Conservation (phyloP, 2,113 vertebrate genomes). For the Crotophaga sulcirostris region DNA sequence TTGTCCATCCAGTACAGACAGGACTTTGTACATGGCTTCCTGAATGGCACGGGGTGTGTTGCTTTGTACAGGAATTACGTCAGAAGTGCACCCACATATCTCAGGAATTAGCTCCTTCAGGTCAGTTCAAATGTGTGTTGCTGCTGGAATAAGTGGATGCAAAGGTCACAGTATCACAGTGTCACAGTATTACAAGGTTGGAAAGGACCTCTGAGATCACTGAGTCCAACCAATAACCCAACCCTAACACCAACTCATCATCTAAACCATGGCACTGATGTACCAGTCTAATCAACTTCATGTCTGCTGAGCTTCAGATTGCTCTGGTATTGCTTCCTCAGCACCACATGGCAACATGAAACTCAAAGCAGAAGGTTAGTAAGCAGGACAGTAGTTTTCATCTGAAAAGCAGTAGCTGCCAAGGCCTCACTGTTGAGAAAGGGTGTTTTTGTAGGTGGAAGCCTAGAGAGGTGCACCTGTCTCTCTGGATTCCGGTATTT, state of each 20-base stretch:
- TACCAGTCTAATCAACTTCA: not conserved
- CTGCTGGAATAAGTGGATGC: slow-evolving; percentile 5
- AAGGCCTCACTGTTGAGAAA: not conserved
- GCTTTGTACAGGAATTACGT: not conserved
- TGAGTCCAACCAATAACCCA: too few relatives aligned
- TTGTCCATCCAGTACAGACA: not conserved
- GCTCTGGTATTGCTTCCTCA: not conserved
- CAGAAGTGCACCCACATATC: not conserved
- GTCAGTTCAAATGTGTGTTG: not conserved
- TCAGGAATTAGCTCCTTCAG: not conserved
- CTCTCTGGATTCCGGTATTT: not conserved
- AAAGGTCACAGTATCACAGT: too few relatives aligned
- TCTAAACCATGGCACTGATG: too few relatives aligned
- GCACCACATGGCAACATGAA: not conserved
- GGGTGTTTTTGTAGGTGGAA: not conserved
- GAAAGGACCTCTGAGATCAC: too few relatives aligned
- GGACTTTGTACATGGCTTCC: not conserved
- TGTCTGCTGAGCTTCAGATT: not conserved
- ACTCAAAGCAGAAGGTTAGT: not conserved
- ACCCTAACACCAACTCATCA: too few relatives aligned
- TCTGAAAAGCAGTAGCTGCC: not conserved
- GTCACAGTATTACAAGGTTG: too few relatives aligned
- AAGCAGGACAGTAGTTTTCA: not conserved
- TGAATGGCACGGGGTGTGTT: not conserved
- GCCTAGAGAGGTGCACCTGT: not conserved